Evolutionary conservation across 2,888 invertebrate genomes (phyloP).

Genomic region (Acleris emargana): DNA sequence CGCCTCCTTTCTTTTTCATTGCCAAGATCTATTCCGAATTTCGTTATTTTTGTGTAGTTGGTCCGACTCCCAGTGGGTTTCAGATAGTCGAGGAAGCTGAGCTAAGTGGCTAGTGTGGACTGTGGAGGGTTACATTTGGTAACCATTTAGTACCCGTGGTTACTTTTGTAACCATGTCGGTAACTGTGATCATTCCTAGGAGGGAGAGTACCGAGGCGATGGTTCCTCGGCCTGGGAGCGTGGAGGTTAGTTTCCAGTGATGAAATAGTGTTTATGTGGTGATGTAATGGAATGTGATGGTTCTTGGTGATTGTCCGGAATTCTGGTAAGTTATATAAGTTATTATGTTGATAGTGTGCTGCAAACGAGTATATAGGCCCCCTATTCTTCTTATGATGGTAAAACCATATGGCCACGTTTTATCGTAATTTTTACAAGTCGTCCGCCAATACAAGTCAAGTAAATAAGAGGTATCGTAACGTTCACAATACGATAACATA

Average conservation of each 20-base stretch:
- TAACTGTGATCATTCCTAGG: constrained; percentile 30
- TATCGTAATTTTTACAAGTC: too few species aligned
- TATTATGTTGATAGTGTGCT: not conserved
- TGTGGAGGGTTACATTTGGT: not conserved
- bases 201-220: constrained; percentile 16
- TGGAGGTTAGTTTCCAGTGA: constrained; percentile 20
- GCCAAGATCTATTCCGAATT: constrained; percentile 25
- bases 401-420: too few species aligned
- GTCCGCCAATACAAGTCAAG: too few species aligned
- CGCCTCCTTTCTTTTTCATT: constrained; percentile 32
- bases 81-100: not conserved
- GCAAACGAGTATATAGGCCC: too few species aligned
- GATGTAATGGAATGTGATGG: not conserved
- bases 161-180: constrained; percentile 17
- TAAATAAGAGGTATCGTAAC: too few species aligned
- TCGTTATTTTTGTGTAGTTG: constrained; percentile 12
- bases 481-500: too few species aligned
- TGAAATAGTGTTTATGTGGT: not conserved
- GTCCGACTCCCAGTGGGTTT: constrained; percentile 4
- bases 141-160: not conserved
- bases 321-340: constrained; percentile 2
- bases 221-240: not conserved
- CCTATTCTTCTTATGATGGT: too few species aligned
- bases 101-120: not conserved
- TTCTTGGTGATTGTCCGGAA: not conserved